Percentiles rank a stretch among this genome's conserved stretches.
Evolutionary conservation across 2,888 invertebrate genomes (phyloP).

Genomic region (Branchellion lobata): DNA sequence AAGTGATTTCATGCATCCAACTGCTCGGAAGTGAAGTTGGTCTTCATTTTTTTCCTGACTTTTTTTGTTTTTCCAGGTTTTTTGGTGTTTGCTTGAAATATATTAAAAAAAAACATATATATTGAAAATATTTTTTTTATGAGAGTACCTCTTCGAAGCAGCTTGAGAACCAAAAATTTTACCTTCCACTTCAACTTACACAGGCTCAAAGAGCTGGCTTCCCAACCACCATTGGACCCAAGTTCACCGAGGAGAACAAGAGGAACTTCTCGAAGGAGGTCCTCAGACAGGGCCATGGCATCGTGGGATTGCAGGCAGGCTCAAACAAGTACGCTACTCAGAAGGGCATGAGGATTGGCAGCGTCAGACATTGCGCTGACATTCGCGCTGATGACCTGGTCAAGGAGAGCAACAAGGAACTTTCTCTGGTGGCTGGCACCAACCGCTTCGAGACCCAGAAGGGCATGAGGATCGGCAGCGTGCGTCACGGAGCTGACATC

Average conservation of each 20-base stretch:
- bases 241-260: constrained; percentile 56
- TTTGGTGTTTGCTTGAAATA: no score
- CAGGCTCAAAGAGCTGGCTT: constrained; percentile 57
- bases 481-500: constrained; percentile 41
- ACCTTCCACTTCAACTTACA: no score
- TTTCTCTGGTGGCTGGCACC: constrained; percentile 34
- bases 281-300: constrained; percentile 50
- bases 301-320: constrained; percentile 55
- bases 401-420: constrained; percentile 42
- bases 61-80: no score
- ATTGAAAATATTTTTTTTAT: background rate
- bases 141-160: no score
- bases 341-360: constrained; percentile 57
- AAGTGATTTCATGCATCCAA: constrained; percentile 60
- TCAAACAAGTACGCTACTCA: constrained; percentile 59
- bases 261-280: constrained; percentile 59
- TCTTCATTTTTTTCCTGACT: background rate
- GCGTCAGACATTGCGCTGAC: constrained; percentile 51
- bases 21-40: constrained; percentile 61
- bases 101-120: background rate
- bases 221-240: constrained; percentile 58
- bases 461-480: constrained; percentile 37
- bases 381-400: constrained; percentile 42
- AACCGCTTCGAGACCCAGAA: constrained; percentile 41
- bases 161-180: no score